These are phyloP conservation scores for Syrphus vitripennis DNA, from an alignment of 2,888 invertebrate species.

Conservation along the genomic window DNA sequence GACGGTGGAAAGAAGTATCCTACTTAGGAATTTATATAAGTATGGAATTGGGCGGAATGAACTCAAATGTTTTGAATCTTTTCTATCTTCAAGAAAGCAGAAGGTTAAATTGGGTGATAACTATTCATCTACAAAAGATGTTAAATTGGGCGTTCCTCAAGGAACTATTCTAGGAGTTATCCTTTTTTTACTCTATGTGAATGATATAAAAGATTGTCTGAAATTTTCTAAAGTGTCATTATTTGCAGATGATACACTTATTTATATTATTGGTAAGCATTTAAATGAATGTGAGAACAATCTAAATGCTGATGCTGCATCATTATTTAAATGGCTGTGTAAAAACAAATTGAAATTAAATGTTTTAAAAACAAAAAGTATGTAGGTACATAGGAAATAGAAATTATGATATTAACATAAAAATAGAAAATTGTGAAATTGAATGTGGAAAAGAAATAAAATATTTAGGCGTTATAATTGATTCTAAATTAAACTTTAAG, in stretches of 20 bases:
- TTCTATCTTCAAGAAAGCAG: too few species aligned
- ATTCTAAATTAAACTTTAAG: background rate
- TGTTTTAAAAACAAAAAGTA: background rate
- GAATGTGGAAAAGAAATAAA: constrained; percentile 9
- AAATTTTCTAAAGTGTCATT: too few species aligned
- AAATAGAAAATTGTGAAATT: constrained; percentile 9
- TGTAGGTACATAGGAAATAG: background rate
- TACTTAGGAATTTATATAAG: background rate
- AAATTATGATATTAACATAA: background rate
- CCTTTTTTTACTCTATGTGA: background rate
- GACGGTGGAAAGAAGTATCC: background rate
- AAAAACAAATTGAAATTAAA: constrained; percentile 21
- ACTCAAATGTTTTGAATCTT: background rate
- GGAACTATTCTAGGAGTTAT: background rate
- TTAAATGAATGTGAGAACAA: background rate
- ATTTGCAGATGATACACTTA: too few species aligned
- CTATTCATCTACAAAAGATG: background rate
- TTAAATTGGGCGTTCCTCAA: background rate
- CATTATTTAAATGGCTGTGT: background rate
- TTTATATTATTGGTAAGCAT: background rate
- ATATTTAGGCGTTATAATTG: too few species aligned
- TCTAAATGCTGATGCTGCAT: background rate
- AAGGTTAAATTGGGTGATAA: background rate
- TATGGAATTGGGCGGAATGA: background rate
- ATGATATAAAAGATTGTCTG: too few species aligned